Evolutionary conservation across 2,113 vertebrate genomes (phyloP), one percentile per base, ranked within the genome.

Genomic region (Pseudopipra pipra): DNA sequence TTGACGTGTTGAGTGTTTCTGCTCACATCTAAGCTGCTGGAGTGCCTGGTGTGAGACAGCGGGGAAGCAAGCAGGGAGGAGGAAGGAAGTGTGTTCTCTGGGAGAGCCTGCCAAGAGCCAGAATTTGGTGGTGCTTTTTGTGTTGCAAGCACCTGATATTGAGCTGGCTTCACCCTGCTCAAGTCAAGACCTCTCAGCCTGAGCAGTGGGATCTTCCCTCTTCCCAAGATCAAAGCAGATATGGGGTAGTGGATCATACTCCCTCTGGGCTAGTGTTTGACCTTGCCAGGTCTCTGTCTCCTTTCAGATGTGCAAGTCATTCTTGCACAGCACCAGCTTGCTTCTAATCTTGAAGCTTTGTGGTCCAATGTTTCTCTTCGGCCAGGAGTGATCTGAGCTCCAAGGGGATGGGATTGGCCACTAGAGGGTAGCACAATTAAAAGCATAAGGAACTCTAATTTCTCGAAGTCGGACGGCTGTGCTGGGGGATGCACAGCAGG

Each of bases 401-500:
- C 82, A 33, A 74, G 43, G 28, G 35, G 73, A n/a, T 61, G 70
- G 61, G 24, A 4, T 2, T 73, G 86, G 65, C 95, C 97, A 86
- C 97, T 96, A 97, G 97, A 97, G 97, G 96, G 96, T 93, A 97
- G 96, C 91, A 97, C 94, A 78, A 97, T 85, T 92, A 96, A 97
- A 97, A 96, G 27, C 93, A 97, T 93, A 30, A 49, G 52, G 82
- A 76, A 22, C 18, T 18, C n/a, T 61, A 8, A 2, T 39, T 35
- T 30, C 78, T 43, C 13, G 10, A 47, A 13, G 52, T 0, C 5
- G 3, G 27, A 4, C 47, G 20, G 17, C 75, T 5, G 76, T 11
- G 47, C 65, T 3, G 14, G 31, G 43, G 25, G 47, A 35, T 51
- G 61, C 12, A 1, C 17, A 4, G 67, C 5, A 1, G n/a, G 27